Base-by-base conservation (phyloP, 2,113 vertebrate species). In the Ascaphus truei region DNA sequence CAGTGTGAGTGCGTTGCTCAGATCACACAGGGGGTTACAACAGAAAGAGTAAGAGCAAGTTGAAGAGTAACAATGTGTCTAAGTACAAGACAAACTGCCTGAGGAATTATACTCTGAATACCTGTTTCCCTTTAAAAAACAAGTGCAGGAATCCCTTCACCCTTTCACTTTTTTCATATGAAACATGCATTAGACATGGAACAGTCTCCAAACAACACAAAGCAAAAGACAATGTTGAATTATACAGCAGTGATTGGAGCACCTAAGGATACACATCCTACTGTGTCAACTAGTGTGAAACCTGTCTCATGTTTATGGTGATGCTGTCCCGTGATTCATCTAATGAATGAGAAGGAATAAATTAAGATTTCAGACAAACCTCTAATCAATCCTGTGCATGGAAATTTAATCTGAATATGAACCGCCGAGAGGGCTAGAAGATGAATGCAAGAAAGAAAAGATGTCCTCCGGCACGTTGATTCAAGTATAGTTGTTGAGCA, bases 341-440 rank as follows among this genome's bases (percentile, higher is more conserved):
- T 47, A 20, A 33, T 15, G 31, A 59, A 68, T 68, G 53, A 58
- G 65, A 57, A 50, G 10, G 30, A 59, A 68, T 58, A 50, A 47
- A 68, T 68, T 58, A 68, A 48, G 41, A 59, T 48, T 48, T 57
- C 30, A 59, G 43, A 50, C 53, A 50, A 48, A 68, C 45, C 20
- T 50, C n/a, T 27, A 48, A 59, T 58, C 53, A 68, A 59, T 68
- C 55, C 30, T 58, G 34, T 13, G 16, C 34, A 30, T 31, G 52
- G 33, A 50, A 58, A 47, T 23, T 3, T 45, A 48, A 31, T 43
- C 53, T 10, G 39, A 31, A 34, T 67, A 20, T 43, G 20, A 56
- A 23, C 15, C 27, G 20, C 20, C 20, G 20, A 33, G 23, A 16
- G 29, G 26, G 18, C 27, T 29, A 15, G 23, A 47, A 34, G 36